Percentiles rank a stretch among this genome's conserved stretches.
Conservation (phyloP, 2,113 vertebrate genomes). For the Haplochromis burtoni region DNA sequence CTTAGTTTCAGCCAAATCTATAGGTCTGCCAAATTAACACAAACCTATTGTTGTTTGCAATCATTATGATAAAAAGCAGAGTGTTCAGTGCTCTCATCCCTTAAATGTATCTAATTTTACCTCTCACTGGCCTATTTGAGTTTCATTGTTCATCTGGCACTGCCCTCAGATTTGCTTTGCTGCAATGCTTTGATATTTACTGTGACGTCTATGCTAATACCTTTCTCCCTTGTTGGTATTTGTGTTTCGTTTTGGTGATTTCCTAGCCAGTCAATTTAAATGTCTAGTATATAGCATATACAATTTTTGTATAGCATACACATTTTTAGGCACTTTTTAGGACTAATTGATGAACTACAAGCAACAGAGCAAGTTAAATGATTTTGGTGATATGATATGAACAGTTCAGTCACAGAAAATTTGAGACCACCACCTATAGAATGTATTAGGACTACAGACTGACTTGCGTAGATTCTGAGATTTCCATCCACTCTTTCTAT, state of each 20-base stretch:
- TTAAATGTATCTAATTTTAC: background rate
- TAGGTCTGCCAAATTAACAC: background rate
- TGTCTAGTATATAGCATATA: background rate
- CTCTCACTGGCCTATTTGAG: background rate
- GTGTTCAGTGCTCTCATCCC: background rate
- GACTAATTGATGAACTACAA: background rate
- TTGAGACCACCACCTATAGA: background rate
- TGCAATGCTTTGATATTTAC: background rate
- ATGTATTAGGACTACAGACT: background rate
- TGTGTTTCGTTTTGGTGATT: background rate
- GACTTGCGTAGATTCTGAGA: background rate
- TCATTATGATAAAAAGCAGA: background rate
- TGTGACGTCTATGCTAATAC: conserved; percentile 3
- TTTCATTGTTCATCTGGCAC: background rate
- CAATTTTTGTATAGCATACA: background rate
- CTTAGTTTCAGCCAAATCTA: background rate
- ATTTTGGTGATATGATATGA: background rate
- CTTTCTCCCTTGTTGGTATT: background rate
- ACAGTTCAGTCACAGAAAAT: background rate
- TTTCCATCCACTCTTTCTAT: background rate
- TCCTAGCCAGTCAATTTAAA: background rate
- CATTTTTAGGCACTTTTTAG: background rate
- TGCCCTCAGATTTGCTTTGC: background rate
- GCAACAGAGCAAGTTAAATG: background rate
- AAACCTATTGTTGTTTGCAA: background rate